These are phyloP conservation scores for Pararge aegeria DNA, from an alignment of 1,140 invertebrate genomes.

Conservation along the genomic window DNA sequence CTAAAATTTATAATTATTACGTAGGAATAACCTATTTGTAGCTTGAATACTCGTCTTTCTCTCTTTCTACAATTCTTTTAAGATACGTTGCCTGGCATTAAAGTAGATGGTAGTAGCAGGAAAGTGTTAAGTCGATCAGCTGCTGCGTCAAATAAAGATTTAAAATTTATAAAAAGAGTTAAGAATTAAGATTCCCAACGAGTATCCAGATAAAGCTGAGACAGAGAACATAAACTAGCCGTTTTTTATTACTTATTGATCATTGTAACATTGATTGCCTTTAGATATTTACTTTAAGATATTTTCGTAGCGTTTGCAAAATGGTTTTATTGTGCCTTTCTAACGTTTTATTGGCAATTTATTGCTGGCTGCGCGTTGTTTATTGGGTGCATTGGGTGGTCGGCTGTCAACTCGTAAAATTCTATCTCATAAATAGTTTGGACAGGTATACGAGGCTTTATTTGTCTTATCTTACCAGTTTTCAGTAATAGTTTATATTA, in stretches of 20 bases:
- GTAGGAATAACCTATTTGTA: too few relatives aligned
- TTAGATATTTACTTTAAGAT: slow-evolving; percentile 12
- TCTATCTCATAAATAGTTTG: slow-evolving; percentile 35
- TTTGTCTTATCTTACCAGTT: slow-evolving; percentile 34
- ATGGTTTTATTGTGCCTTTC: slow-evolving; percentile 34
- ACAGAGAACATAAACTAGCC: too few relatives aligned
- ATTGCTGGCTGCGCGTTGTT: slow-evolving; percentile 37
- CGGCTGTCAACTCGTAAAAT: slow-evolving; percentile 39
- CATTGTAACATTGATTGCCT: slow-evolving; percentile 1
- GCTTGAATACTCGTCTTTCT: too few relatives aligned
- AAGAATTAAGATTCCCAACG: too few relatives aligned
- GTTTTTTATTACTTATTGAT: not conserved
- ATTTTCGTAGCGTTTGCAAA: slow-evolving; percentile 25
- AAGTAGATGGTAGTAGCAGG: too few relatives aligned
- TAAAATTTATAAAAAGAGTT: too few relatives aligned
- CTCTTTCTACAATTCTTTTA: too few relatives aligned
- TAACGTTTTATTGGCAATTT: slow-evolving; percentile 45
- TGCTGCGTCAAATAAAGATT: too few relatives aligned
- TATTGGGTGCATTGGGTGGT: slow-evolving; percentile 39
- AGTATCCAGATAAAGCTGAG: too few relatives aligned
- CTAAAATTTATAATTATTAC: too few relatives aligned
- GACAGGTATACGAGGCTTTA: slow-evolving; percentile 31
- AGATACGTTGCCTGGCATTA: too few relatives aligned
- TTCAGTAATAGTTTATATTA: slow-evolving; percentile 18
- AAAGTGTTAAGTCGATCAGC: too few relatives aligned